Base-by-base conservation (phyloP, 1,140 invertebrate genomes). In the Colletes gigas region DNA sequence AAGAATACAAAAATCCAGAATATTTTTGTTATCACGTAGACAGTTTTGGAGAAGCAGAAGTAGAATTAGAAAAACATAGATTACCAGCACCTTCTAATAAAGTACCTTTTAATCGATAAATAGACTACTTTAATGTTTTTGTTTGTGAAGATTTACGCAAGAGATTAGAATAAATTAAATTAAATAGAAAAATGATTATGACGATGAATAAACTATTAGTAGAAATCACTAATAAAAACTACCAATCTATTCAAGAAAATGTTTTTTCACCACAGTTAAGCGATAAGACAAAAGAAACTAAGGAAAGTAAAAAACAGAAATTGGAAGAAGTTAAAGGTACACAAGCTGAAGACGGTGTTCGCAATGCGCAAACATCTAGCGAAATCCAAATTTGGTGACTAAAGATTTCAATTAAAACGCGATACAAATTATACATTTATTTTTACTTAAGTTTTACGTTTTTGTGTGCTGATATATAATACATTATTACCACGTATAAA, bases 401-500 rank as follows among this genome's bases (percentile, higher is more conserved):
- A n/a, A 73, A 39, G 19, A 65, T 15, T 44, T 47, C 19, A 76
- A 66, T 67, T 59, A 54, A 55, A 77, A 41, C 4, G 19, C 50
- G 41, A 79, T 87, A 74, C 69, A 54, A 81, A 70, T 75, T 67
- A 65, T 79, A 71, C 52, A 63, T 75, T 84, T 83, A 73, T 73
- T 76, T 79, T 74, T 41, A 67, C 44, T 79, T 94, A 96, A 81
- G 96, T 95, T 93, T 97, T 95, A 90, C 98, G 94, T 93, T 98
- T 99, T 91, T 98, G 98, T 57, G 98, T 98, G 88, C 97, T 98
- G 83, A 99, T 99, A 92, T 99, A 99, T 5, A 99, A 94, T 8
- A 99, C 98, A 95, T 99, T 99, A 93, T 99, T 99, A 78, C 99
- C 99, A 89, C 99, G 94, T 85, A 99, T 99, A 90, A 99, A 99